Evolutionary conservation across 2,888 invertebrate genomes (phyloP).

Genomic region (Platerodrilus igneus): DNA sequence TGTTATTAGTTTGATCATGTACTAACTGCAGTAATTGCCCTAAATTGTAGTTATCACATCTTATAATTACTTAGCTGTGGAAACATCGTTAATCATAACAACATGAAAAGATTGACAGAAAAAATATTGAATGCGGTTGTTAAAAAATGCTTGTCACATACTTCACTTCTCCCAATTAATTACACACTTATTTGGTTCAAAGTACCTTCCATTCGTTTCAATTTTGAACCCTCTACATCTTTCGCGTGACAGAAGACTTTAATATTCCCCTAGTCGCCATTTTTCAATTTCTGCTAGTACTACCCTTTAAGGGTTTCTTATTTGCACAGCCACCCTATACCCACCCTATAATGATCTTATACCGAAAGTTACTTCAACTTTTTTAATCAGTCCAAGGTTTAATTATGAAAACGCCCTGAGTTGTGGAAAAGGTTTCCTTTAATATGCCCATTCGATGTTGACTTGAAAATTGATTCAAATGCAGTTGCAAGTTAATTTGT

Average conservation of each 20-base stretch:
- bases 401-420: constrained; percentile 37
- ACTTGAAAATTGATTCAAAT: too few relatives aligned
- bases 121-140: too few relatives aligned
- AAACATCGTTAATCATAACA: too few relatives aligned
- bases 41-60: too few relatives aligned
- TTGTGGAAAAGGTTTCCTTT: too few relatives aligned
- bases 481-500: too few relatives aligned
- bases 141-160: too few relatives aligned
- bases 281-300: constrained; percentile 39
- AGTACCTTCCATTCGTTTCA: constrained; percentile 33
- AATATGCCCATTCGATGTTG: too few relatives aligned
- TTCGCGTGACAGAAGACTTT: constrained; percentile 36
- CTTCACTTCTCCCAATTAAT: constrained; percentile 33
- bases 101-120: too few relatives aligned
- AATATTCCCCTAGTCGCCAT: constrained; percentile 35
- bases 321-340: constrained; percentile 34
- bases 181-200: constrained; percentile 23
- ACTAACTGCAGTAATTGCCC: too few relatives aligned
- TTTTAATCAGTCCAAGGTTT: constrained; percentile 41
- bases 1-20: too few relatives aligned
- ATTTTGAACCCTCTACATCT: constrained; percentile 31
- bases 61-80: too few relatives aligned
- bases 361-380: constrained; percentile 40
- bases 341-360: constrained; percentile 38
- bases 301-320: constrained; percentile 38